Percentiles rank a stretch among this genome's conserved stretches.
Conservation (phyloP, 1,140 invertebrate genomes). For the Hypsibius dujardini region DNA sequence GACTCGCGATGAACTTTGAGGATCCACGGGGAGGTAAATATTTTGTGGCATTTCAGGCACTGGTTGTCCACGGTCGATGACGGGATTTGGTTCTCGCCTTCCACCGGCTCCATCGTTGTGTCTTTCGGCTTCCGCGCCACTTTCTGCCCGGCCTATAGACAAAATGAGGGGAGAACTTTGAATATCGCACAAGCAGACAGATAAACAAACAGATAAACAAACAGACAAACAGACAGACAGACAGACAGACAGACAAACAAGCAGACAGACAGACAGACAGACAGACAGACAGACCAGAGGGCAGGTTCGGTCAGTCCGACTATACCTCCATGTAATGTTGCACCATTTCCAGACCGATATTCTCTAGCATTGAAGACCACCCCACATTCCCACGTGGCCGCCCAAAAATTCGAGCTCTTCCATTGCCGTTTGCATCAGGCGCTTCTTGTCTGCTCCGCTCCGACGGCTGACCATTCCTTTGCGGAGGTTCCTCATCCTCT, state of each 20-base stretch:
- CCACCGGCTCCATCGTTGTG: constrained; percentile 17
- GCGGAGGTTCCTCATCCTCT: constrained; percentile 19
- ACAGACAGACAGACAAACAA: too few species aligned
- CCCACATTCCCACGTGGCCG: not conserved
- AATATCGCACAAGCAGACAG: too few species aligned
- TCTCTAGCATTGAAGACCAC: constrained; percentile 47
- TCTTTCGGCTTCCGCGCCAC: not conserved
- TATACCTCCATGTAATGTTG: constrained; percentile 74
- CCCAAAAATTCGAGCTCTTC: not conserved
- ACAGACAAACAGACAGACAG: too few species aligned
- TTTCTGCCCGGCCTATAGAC: constrained; percentile 13
- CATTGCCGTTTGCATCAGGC: too few species aligned
- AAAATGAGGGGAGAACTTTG: constrained; percentile 24
- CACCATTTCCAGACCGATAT: constrained; percentile 80
- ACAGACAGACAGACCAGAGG: too few species aligned
- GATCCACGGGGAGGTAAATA: constrained; percentile 85
- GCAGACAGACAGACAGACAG: too few species aligned
- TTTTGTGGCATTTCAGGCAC: constrained; percentile 76
- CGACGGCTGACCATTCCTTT: constrained; percentile 6
- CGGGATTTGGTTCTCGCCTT: constrained; percentile 28
- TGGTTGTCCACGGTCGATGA: constrained; percentile 40
- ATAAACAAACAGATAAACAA: too few species aligned
- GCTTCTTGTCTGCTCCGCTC: too few species aligned
- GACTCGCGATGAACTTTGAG: constrained; percentile 87
- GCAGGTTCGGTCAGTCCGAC: too few species aligned